Conservation (phyloP, 2,888 invertebrate species). For the Rhagonycha lutea region DNA sequence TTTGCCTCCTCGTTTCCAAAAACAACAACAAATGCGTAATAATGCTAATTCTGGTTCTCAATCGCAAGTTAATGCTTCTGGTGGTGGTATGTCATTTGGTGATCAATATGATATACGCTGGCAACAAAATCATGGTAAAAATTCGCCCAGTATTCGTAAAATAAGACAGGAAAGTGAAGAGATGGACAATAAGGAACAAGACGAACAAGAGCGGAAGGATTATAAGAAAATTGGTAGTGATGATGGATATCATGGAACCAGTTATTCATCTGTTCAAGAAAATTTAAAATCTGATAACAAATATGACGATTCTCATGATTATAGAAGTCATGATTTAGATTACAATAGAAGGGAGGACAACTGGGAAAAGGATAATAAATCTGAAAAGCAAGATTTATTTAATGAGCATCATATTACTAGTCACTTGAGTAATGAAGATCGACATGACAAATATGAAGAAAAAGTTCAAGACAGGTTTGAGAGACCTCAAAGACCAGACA, state of each 20-base stretch:
- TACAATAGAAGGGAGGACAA: conserved; percentile 42
- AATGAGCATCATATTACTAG: conserved; percentile 35
- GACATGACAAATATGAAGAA: conserved; percentile 42
- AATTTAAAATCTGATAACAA: conserved; percentile 42
- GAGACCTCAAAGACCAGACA: conserved; percentile 63
- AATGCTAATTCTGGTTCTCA: conserved; percentile 44
- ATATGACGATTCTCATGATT: conserved; percentile 53
- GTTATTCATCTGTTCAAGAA: conserved; percentile 42
- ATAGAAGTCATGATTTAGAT: conserved; percentile 29
- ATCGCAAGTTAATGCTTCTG: conserved; percentile 40
- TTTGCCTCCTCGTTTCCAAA: conserved; percentile 84
- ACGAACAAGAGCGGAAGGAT: conserved; percentile 46
- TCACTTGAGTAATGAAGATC: conserved; percentile 41
- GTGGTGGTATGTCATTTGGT: conserved; percentile 34
- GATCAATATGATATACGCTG: conserved; percentile 45
- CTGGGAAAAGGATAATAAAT: conserved; percentile 39
- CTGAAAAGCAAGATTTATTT: conserved; percentile 34
- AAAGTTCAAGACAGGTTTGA: conserved; percentile 48
- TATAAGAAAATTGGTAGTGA: conserved; percentile 48
- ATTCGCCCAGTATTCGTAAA: conserved; percentile 15
- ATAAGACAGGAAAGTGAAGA: conserved; percentile 27
- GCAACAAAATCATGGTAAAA: conserved; percentile 34
- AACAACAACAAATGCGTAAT: conserved; percentile 69
- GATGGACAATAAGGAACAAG: conserved; percentile 35
- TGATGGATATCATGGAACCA: conserved; percentile 44